Conservation (phyloP, 1,140 invertebrate genomes). For the Rhynchophorus ferrugineus region DNA sequence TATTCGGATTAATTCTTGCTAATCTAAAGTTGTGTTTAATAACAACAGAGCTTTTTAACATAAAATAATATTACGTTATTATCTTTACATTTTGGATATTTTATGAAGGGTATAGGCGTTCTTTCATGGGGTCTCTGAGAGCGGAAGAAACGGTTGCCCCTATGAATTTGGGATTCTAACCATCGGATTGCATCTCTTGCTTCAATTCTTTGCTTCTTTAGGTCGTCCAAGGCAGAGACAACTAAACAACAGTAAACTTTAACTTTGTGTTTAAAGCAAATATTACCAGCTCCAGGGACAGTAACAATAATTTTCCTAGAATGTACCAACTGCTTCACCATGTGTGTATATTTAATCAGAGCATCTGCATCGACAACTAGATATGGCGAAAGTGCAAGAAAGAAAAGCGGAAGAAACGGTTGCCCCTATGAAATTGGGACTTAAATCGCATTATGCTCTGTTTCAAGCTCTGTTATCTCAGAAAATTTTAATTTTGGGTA, state of each 20-base stretch:
- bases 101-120: slow-evolving; percentile 63
- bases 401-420: slow-evolving; percentile 69
- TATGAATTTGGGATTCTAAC: slow-evolving; percentile 77
- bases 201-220: slow-evolving; percentile 68
- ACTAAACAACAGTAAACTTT: no score
- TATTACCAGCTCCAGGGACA: slow-evolving; percentile 66
- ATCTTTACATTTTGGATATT: slow-evolving; percentile 62
- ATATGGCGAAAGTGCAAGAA: slow-evolving; percentile 66
- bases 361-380: slow-evolving; percentile 66
- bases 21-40: no score
- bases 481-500: no score
- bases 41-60: no score
- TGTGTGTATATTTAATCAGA: slow-evolving; percentile 60
- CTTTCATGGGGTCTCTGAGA: slow-evolving; percentile 75
- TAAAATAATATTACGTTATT: no score
- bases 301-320: slow-evolving; percentile 71
- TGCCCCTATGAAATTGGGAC: slow-evolving; percentile 78
- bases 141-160: slow-evolving; percentile 73
- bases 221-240: slow-evolving; percentile 74
- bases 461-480: no score
- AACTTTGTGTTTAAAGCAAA: no score
- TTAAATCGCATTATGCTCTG: no score
- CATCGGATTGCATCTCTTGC: slow-evolving; percentile 86
- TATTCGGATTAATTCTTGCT: no score
- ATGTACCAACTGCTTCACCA: slow-evolving; percentile 70